Conservation (phyloP, 2,888 invertebrate species). For the Pachycephus smyrnensis region DNA sequence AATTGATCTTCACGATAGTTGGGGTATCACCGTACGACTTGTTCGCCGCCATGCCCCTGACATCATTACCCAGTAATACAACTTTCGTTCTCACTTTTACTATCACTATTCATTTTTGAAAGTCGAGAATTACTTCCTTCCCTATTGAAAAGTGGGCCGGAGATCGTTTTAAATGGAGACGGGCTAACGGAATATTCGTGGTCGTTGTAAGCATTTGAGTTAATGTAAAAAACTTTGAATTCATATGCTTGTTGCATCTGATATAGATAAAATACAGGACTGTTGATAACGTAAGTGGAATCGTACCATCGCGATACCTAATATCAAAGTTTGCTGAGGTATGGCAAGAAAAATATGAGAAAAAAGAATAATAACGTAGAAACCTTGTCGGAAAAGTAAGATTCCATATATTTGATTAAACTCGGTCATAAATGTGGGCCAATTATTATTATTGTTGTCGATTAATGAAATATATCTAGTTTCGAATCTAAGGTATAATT, state of each 20-base stretch:
- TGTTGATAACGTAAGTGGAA: background rate
- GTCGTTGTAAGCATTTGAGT: background rate
- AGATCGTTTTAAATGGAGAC: background rate
- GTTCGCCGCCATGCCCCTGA: slow-evolving; percentile 32
- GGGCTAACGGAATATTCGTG: background rate
- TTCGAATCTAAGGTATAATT: background rate
- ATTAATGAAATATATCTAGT: background rate
- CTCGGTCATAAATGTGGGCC: background rate
- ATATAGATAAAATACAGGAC: background rate
- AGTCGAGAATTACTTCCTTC: background rate
- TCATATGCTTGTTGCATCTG: background rate
- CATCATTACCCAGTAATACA: slow-evolving; percentile 35
- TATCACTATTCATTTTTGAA: slow-evolving; percentile 4
- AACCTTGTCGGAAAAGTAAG: background rate
- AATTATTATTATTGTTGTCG: background rate
- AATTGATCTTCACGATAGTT: background rate
- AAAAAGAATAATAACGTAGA: background rate
- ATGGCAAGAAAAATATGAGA: background rate
- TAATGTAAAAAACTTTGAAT: background rate
- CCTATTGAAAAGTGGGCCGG: background rate
- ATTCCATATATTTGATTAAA: background rate
- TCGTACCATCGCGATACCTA: background rate
- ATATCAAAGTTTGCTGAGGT: background rate
- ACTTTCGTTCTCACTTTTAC: slow-evolving; percentile 38
- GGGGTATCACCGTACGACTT: background rate